Evolutionary conservation across 2,797 vertebrate species (phyloP), one percentile per base, ranked within the genome.

Genomic region (Poecilia velifera): DNA sequence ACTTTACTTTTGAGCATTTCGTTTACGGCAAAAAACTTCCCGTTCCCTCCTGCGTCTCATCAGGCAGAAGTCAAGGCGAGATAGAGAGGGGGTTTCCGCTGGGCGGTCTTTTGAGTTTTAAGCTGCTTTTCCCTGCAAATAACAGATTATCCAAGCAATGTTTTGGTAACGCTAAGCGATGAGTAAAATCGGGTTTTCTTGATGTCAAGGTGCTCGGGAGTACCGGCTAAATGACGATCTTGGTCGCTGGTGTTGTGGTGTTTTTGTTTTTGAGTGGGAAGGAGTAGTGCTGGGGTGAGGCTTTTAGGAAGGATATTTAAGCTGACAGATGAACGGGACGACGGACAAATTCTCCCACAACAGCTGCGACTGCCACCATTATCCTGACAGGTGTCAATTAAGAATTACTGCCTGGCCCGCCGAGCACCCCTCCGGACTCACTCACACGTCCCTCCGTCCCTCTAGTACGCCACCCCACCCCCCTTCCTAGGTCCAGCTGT

Each of bases 381-480:
- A 98, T 96, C 97, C 97, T 98, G 98, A 98, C 97, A 99, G 97
- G 97, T 99, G 98, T 98, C 98, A 98, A 98, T 98, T 98, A 98
- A 98, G 97, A 98, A 98, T 98, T 98, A 98, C 97, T 98, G 97
- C 96, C 96, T 96, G 96, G 97, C 96, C 96, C 84, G 86, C 80
- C 81, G 86, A 88, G 84, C 77, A 84, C 86, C 78, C 84, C 88
- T 79, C 87, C 77, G 80, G 34, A 76, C 86, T 43, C 74, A n/a
- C 72, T 77, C 83, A 81, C 84, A 80, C 46, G 3, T 68, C 78
- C 76, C 80, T 77, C 78, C 79, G 51, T 74, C 77, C 66, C 76
- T 76, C 57, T 80, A 66, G 34, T 95, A 94, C 94, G 20, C 95
- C 95, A n/a, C 62, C 51, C 95, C 95, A 41, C 95, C 93, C 73